Percentiles rank a stretch among this genome's conserved stretches.
Evolutionary conservation across 2,113 vertebrate genomes (phyloP).

Genomic region (Sylvia atricapilla): DNA sequence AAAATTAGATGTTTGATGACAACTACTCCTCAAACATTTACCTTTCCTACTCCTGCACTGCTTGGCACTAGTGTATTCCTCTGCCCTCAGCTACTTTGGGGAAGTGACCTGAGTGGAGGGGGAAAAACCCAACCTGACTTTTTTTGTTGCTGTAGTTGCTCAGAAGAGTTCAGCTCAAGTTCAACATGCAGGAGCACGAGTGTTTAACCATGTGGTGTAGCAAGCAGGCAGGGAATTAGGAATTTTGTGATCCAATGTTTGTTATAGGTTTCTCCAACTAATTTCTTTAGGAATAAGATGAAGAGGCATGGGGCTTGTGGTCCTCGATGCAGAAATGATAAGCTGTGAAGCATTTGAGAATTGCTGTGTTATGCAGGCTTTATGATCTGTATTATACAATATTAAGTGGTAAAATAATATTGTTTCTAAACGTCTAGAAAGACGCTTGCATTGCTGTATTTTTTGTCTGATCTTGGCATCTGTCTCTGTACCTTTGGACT

Average conservation of each 20-base stretch:
- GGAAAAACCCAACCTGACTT: accelerated
- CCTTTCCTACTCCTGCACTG: background rate
- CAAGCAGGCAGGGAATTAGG: background rate
- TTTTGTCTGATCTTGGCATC: background rate
- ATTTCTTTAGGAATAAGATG: background rate
- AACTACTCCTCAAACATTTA: background rate
- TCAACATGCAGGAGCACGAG: background rate
- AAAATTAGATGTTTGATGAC: background rate
- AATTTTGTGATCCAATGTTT: background rate
- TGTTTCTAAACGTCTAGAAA: background rate
- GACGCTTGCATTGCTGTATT: background rate
- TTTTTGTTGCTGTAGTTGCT: background rate
- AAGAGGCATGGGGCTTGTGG: background rate
- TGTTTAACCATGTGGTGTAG: background rate
- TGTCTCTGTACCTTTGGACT: background rate
- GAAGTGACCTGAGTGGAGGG: background rate
- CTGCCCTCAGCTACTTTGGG: background rate
- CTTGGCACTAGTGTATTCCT: background rate
- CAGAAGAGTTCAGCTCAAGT: background rate
- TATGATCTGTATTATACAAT: background rate
- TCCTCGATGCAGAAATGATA: background rate
- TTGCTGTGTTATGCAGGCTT: background rate
- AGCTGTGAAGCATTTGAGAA: background rate
- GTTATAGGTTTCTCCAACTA: background rate
- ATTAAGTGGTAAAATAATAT: background rate